phyloP scores from a whole-genome alignment of 2,888 invertebrate genomes.

The Drosophila anomelani region DNA sequence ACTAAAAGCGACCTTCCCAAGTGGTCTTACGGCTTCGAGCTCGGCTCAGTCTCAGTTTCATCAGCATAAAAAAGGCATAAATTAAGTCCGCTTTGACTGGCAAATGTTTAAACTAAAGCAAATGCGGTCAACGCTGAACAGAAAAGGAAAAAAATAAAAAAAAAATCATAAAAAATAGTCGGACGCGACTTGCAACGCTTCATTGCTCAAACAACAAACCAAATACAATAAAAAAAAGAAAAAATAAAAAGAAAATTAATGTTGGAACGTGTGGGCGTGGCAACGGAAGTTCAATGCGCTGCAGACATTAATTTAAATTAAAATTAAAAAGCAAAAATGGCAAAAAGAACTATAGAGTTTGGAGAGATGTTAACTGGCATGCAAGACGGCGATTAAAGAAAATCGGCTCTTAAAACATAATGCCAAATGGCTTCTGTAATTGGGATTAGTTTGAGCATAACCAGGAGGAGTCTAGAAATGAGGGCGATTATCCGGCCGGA shows the following conservation, averaged over 20 bases:
- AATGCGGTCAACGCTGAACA: constrained; percentile 43
- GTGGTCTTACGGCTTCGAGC: constrained; percentile 4
- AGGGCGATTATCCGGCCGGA: constrained; percentile 5
- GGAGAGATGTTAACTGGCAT: constrained; percentile 44
- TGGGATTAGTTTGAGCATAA: constrained; percentile 23
- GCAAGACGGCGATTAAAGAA: constrained; percentile 41
- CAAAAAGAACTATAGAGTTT: constrained; percentile 6
- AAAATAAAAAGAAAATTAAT: constrained; percentile 56
- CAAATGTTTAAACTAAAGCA: constrained; percentile 75
- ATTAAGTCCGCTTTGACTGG: constrained; percentile 77
- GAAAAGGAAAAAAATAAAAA: constrained; percentile 13
- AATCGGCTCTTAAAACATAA: constrained; percentile 6
- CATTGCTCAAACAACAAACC: constrained; percentile 60
- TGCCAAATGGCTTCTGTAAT: neutral
- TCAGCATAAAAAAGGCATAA: constrained; percentile 84
- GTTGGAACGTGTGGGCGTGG: constrained; percentile 57
- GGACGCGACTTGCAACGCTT: constrained; percentile 73
- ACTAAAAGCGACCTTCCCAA: constrained; percentile 20
- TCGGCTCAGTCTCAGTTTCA: constrained; percentile 64
- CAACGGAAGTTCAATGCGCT: constrained; percentile 72
- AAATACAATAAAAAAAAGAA: constrained; percentile 41
- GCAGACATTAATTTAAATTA: neutral
- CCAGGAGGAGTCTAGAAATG: neutral
- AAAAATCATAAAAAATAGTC: constrained; percentile 72
- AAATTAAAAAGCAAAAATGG: neutral